A percentile compares a stretch with the other conserved stretches of the same genome.
phyloP scores from a whole-genome alignment of 1,140 invertebrate species.

The Eriosoma lanigerum region DNA sequence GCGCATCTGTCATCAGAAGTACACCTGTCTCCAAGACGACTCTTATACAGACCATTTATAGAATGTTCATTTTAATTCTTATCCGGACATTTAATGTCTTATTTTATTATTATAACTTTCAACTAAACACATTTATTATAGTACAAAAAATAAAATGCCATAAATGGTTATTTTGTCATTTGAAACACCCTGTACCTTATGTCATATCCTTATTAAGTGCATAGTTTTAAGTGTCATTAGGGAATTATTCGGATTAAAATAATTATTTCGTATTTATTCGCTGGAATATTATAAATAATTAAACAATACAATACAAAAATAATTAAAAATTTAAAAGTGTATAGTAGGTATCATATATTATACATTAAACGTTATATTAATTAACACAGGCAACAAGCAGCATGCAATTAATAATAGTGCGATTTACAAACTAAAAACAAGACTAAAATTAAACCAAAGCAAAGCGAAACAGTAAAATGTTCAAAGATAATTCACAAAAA shows the following conservation, averaged over 20 bases:
- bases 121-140: not conserved
- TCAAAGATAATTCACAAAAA: not conserved
- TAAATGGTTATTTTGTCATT: not conserved
- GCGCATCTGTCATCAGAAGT: constrained; percentile 5
- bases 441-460: not conserved
- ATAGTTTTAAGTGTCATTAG: not conserved
- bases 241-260: constrained; percentile 16
- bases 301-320: constrained; percentile 1
- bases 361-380: too few species aligned
- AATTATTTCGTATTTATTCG: constrained; percentile 27
- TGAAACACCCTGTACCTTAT: constrained; percentile 44
- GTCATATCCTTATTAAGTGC: too few species aligned
- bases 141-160: not conserved
- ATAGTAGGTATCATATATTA: too few species aligned
- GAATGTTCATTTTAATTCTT: constrained; percentile 11
- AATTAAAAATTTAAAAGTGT: not conserved
- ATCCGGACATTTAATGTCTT: constrained; percentile 11
- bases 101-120: constrained; percentile 3
- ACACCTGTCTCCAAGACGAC: constrained; percentile 30
- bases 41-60: constrained; percentile 16
- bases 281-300: constrained; percentile 36
- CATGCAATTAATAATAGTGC: not conserved
- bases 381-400: constrained; percentile 26
- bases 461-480: constrained; percentile 27
- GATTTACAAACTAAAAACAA: too few species aligned